Base-by-base conservation (phyloP, 2,113 vertebrate genomes). In the Alethe castanea region DNA sequence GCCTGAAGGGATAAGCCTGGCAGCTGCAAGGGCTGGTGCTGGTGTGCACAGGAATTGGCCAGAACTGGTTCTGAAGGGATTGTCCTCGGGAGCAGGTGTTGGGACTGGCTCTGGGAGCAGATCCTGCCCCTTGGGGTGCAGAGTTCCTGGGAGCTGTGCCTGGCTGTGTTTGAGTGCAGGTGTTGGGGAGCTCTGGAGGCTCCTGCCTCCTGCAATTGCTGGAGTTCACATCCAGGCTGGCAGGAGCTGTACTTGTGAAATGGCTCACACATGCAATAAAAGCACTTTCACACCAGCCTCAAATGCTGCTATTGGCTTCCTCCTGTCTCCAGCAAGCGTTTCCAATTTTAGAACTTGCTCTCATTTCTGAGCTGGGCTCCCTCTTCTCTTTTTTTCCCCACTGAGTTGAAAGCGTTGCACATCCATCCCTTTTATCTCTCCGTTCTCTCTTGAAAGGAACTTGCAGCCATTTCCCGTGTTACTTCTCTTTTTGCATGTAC, bases 311-410 rank as follows among this genome's bases (percentile, higher is more conserved):
- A 1, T 92, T 88, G 80, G 76, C 60, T 93, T n/a, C 72, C 48
- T 50, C 69, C 35, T 33, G 28, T 93, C 67, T 86, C 60, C 57
- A 71, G 86, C 52, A 83, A 88, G 45, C 24, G 12, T 73, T 92
- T 93, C 82, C 80, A 86, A 61, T 95, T 93, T 91, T 85, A 93
- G 92, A 67, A 62, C 25, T 59, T 61, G 74, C 53, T 70, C 74
- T 90, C 59, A 8, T 80, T 96, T 95, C 54, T 47, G 53, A 90
- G 56, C 36, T 54, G 59, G 60, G 33, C 45, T 80, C 31, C 59
- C 71, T 90, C 78, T 65, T 45, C 60, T 42, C 52, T 52, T 79
- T 83, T 80, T 70, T 81, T n/a, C 77, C 71, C 71, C 36, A n/a
- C 59, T 45, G 92, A 80, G 47, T 71, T 93, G 67, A 73, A 91